Base-by-base conservation (phyloP, 2,113 vertebrate species). In the Python bivittatus region DNA sequence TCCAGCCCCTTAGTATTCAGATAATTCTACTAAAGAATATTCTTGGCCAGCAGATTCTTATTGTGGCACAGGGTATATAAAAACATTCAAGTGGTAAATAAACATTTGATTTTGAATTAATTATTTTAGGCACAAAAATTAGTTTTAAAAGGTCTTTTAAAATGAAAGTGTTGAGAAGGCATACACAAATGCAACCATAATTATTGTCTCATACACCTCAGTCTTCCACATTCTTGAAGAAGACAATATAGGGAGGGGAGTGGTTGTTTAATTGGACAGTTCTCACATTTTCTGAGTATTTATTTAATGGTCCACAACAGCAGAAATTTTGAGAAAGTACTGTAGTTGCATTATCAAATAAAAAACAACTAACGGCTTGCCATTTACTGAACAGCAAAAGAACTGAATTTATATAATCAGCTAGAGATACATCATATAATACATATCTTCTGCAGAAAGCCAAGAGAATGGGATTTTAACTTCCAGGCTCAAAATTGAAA, bases 371-470 rank as follows among this genome's bases (percentile, higher is more conserved):
- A 22, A 57, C 42, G 13, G 17, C 33, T 79, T 94, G 94, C 88
- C 94, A 94, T 53, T 58, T 13, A 90, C 61, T 68, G 92, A 93
- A 94, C 22, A 85, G 88, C 4, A 95, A 15, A 23, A 86, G 90
- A 94, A 95, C 88, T 93, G 95, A 88, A 94, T 94, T 38, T 92
- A 93, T 0, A 6, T 61, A 3, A 85, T 93, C 91, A 96, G 87
- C 33, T 84, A 89, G 92, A 52, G 95, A 94, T n/a, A 95, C 6
- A 29, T 89, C 42, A 72, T 27, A 92, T 0, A 0, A 90, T 42
- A 79, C 79, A 95, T 53, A 86, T 15, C 12, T 13, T 53, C 84
- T n/a, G 72, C 92, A 92, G 38, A 53, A 88, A 86, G 64, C 87
- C 90, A 90, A 53, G 91, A 90, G 29, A 20, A 95, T 86, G 92